Evolutionary conservation across 2,888 invertebrate species (phyloP), one percentile per base, ranked within the genome.

Genomic region (Alloscopus bannaensis): DNA sequence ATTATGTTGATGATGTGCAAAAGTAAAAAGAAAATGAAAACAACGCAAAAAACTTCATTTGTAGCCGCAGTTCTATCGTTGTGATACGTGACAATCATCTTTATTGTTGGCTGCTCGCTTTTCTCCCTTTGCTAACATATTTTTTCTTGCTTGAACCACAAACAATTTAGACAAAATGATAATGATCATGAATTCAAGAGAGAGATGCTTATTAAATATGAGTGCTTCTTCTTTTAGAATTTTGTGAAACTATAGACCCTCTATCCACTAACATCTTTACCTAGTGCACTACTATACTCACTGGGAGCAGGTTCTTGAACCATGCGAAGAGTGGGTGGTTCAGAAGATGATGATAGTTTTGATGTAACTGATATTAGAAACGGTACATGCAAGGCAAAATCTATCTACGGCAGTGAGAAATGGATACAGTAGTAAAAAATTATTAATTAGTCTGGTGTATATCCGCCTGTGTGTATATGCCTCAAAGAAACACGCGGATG

Each of bases 331-430:
- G 4, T 45, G 36, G 36, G 36, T 8, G 36, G 13, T 36, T n/a
- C n/a, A n/a, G n/a, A n/a, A 36, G 36, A 36, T 8, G 6, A 36
- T 13, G 3, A 45, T 4, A 11, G 29, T 11, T 62, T 68, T 68
- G 68, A 68, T 68, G 55, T 68, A 40, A 40, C 42, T 18, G 68
- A 68, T 68, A 68, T 24, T n/a, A n/a, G n/a, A 36, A 68, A 68
- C 68, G 68, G 68, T 40, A 55, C 68, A 26, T 68, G 68, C 40
- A 18, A n/a, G n/a, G n/a, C n/a, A n/a, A n/a, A n/a, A n/a, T n/a
- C n/a, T n/a, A n/a, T n/a, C n/a, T n/a, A n/a, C n/a, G n/a, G n/a
- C n/a, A n/a, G n/a, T n/a, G n/a, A n/a, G n/a, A n/a, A n/a, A n/a
- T n/a, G n/a, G n/a, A n/a, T n/a, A n/a, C n/a, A n/a, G n/a, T n/a